Percentiles rank a stretch among this genome's conserved stretches.
Evolutionary conservation across 1,140 invertebrate genomes (phyloP).

Genomic region (Orius laevigatus): DNA sequence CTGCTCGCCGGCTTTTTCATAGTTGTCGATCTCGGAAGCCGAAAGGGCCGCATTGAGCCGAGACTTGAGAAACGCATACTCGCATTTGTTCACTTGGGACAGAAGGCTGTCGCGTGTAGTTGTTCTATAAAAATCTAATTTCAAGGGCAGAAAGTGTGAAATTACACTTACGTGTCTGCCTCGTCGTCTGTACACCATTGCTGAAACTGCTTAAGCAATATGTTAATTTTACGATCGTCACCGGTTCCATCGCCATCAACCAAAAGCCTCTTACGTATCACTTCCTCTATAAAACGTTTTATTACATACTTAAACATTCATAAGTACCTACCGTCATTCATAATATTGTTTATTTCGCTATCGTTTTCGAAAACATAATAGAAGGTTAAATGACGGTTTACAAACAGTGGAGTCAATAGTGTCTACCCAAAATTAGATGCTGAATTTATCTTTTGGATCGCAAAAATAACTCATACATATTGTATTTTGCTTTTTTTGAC

Average conservation of each 20-base stretch:
- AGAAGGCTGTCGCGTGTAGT: constrained; percentile 55
- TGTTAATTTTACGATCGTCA: constrained; percentile 77
- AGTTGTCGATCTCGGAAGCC: constrained; percentile 64
- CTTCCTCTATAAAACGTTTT: constrained; percentile 56
- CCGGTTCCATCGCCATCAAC: constrained; percentile 94
- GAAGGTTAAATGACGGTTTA: no score
- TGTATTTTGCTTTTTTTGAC: no score
- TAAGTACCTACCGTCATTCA: no score
- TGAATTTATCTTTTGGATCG: no score
- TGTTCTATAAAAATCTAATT: not conserved
- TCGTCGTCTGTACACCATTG: constrained; percentile 61
- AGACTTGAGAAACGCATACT: constrained; percentile 76
- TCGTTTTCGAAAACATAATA: no score
- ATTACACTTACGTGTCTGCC: constrained; percentile 51
- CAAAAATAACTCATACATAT: no score
- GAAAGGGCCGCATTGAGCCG: constrained; percentile 65
- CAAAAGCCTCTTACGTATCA: constrained; percentile 71
- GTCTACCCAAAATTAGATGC: no score
- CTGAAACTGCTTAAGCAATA: constrained; percentile 70
- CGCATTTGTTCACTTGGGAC: constrained; percentile 66
- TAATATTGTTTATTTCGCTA: no score
- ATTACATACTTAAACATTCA: not conserved
- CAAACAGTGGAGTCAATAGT: no score
- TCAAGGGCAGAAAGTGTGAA: not conserved
- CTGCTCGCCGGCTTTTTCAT: constrained; percentile 55